Percentiles rank a stretch among this genome's conserved stretches.
phyloP scores from a whole-genome alignment of 2,797 vertebrate species.

The Chiloscyllium punctatum region DNA sequence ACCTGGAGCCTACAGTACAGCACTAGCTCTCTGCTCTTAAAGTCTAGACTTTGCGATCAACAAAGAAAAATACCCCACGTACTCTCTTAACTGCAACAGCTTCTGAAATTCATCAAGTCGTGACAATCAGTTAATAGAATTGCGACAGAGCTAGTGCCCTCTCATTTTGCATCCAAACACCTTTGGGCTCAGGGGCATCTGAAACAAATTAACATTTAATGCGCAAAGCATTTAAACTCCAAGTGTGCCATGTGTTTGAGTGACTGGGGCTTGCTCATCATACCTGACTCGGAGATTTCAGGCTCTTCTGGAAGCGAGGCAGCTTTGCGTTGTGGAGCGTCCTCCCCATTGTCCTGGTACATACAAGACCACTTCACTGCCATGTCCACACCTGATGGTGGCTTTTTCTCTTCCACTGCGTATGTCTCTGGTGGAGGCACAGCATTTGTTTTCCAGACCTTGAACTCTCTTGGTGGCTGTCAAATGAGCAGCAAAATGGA shows the following conservation, averaged over 20 bases:
- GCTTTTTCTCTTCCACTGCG: slow-evolving; percentile 68
- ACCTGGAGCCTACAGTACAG: not conserved
- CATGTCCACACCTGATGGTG: slow-evolving; percentile 83
- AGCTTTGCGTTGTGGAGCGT: slow-evolving; percentile 71
- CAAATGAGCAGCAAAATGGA: not conserved
- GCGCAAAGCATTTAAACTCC: not conserved
- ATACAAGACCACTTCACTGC: slow-evolving; percentile 96
- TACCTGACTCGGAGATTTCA: slow-evolving; percentile 63
- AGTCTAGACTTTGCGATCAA: not conserved
- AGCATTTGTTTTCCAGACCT: slow-evolving; percentile 77
- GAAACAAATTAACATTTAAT: not conserved
- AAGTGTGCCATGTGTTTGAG: not conserved
- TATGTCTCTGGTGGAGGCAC: slow-evolving; percentile 83
- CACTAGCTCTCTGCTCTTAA: not conserved
- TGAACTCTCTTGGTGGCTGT: slow-evolving; percentile 81
- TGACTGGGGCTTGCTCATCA: slow-evolving; percentile 28
- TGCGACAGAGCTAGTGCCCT: not conserved
- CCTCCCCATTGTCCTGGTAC: slow-evolving; percentile 91
- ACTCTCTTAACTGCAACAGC: not conserved
- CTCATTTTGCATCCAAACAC: not conserved
- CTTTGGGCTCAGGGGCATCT: not conserved
- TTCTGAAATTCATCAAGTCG: not conserved
- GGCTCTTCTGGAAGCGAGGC: slow-evolving; percentile 65
- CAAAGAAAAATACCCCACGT: not conserved
- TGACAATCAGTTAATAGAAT: not conserved